Evolutionary conservation across 1,140 invertebrate species (phyloP), one percentile per base, ranked within the genome.

Genomic region (Sycobia sp.): DNA sequence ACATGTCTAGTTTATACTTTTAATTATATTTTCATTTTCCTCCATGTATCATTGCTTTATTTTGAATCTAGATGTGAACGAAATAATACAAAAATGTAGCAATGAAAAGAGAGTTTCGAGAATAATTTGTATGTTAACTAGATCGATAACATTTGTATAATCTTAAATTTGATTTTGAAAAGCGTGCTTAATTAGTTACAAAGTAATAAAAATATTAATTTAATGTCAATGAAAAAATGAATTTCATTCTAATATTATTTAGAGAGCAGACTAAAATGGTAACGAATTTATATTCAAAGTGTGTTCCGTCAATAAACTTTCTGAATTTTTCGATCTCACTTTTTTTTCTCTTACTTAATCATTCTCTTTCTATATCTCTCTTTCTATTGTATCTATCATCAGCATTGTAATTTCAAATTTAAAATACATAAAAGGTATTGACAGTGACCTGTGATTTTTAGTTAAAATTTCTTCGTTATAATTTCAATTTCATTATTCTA

Each of bases 201-300:
- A 49, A 41, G 16, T 56, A 46, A 44, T 22, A 54, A 36, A 46
- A 27, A 13, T 11, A 44, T 54, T 23, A 54, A 27, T n/a, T n/a
- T n/a, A 39, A 54, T 46, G 9, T 34, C 47, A 39, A 36, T 46
- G 29, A 29, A 46, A 46, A 25, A 4, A 38, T 13, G n/a, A 54
- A 36, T 47, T 27, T 34, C 39, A 29, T 41, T 10, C 32, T 47
- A 71, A 59, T 39, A 59, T 50, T 29, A 68, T 39, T 66, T 49
- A 68, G 66, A 70, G 69, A 75, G 76, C 76, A 76, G 74, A 75
- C 74, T 78, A 76, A 78, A 78, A 66, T 78, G 74, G 74, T 74
- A 63, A 44, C 51, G 67, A 69, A 59, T 72, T 60, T 68, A 70
- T 70, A 64, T 73, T 34, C 23, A 56, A 57, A 57, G 56, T 50